These are phyloP conservation scores for Bubalus kerabau DNA, from an alignment of 2,113 vertebrate species.

Conservation along the genomic window DNA sequence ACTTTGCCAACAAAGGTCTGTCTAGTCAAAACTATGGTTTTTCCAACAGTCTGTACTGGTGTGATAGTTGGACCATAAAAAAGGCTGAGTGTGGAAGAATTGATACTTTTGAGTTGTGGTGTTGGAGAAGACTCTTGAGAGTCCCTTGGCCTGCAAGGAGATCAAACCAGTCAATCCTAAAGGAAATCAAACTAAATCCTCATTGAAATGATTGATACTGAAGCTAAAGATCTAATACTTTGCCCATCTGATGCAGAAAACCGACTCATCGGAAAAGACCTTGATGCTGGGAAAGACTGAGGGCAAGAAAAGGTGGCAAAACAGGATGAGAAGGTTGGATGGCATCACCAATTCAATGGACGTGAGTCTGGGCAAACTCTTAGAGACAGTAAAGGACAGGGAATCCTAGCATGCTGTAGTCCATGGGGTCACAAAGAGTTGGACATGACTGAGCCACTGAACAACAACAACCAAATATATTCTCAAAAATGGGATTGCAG, in stretches of 20 bases:
- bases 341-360: not conserved
- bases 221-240: not conserved
- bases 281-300: not conserved
- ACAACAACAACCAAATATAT: not conserved
- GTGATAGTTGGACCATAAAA: not conserved
- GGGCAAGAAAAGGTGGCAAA: no score
- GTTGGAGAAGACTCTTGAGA: not conserved
- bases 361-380: not conserved
- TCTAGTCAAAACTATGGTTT: not conserved
- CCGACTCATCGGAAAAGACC: not conserved
- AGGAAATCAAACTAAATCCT: not conserved
- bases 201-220: not conserved
- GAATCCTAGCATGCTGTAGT: not conserved
- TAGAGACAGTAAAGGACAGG: not conserved
- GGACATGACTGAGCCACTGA: not conserved
- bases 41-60: not conserved
- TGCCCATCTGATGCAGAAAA: not conserved
- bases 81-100: not conserved
- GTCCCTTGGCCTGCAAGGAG: not conserved
- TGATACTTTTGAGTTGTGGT: not conserved
- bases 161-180: not conserved
- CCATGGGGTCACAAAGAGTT: not conserved
- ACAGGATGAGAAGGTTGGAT: not conserved
- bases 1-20: not conserved
- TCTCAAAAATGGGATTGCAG: not conserved